Percentiles rank a stretch among this genome's conserved stretches.
These are phyloP conservation scores for Coreius guichenoti DNA, from an alignment of 2,797 vertebrate species.

Conservation along the genomic window DNA sequence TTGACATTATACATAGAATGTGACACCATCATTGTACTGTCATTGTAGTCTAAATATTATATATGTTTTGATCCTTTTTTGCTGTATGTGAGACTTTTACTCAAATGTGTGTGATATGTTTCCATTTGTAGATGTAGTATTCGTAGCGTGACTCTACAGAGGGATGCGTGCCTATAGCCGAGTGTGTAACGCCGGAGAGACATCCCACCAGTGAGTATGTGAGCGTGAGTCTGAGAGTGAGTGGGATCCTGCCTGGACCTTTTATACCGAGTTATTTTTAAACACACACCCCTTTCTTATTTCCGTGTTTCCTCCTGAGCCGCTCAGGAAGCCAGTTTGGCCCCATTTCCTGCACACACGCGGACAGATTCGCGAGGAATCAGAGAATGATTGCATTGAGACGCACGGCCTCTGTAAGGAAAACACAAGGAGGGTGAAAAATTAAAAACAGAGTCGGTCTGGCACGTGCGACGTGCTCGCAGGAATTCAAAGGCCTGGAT, in stretches of 20 bases:
- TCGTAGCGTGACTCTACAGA: background rate
- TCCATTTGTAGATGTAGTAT: background rate
- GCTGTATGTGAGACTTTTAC: background rate
- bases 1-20: background rate
- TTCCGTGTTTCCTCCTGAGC: conserved; percentile 89
- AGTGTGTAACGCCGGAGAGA: conserved; percentile 21
- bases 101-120: background rate
- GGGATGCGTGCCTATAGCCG: conserved; percentile 15
- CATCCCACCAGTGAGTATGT: conserved; percentile 64
- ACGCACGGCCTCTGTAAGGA: conserved; percentile 74
- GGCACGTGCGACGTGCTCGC: conserved; percentile 69
- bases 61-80: background rate
- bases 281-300: conserved; percentile 89
- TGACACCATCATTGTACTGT: background rate
- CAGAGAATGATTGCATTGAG: conserved; percentile 91
- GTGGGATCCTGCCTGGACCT: conserved; percentile 83
- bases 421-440: conserved; percentile 54
- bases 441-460: conserved; percentile 75
- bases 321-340: conserved; percentile 94
- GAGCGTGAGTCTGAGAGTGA: conserved; percentile 78
- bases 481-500: conserved; percentile 76
- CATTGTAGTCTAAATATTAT: background rate
- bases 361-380: conserved; percentile 86
- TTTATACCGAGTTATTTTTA: conserved; percentile 99
- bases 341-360: conserved; percentile 92